These are phyloP conservation scores for Octonoba sinensis DNA, from an alignment of 2,888 invertebrate species.

Conservation along the genomic window DNA sequence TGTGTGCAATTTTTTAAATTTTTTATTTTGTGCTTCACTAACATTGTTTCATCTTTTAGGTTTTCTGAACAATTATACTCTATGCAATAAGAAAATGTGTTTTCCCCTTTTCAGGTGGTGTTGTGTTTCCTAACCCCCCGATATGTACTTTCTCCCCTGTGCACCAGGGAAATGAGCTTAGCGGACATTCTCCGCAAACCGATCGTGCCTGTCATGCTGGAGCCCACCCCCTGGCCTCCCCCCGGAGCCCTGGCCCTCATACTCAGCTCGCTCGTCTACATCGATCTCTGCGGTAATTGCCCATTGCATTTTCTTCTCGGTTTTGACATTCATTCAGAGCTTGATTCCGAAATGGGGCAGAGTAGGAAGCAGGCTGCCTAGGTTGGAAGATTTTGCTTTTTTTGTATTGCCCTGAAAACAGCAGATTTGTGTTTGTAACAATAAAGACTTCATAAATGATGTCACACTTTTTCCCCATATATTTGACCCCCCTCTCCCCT, in stretches of 20 bases:
- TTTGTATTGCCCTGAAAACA: not conserved
- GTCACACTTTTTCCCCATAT: no score
- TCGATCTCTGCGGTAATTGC: slow-evolving; percentile 72
- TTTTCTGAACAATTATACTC: no score
- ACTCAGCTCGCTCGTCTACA: slow-evolving; percentile 72
- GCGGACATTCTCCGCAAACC: slow-evolving; percentile 73
- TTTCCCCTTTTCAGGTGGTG: slow-evolving; percentile 44
- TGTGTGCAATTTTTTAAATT: no score
- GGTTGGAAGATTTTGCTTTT: not conserved
- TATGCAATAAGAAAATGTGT: no score
- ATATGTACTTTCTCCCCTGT: slow-evolving; percentile 72
- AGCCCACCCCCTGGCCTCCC: slow-evolving; percentile 72
- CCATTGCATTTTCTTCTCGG: not conserved
- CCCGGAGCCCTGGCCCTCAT: slow-evolving; percentile 72
- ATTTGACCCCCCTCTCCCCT: no score
- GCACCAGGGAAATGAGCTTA: slow-evolving; percentile 72
- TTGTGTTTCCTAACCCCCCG: slow-evolving; percentile 67
- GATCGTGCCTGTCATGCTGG: slow-evolving; percentile 72
- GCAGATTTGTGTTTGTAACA: no score
- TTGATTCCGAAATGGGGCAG: not conserved
- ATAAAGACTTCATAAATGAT: no score
- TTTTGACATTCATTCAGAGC: not conserved
- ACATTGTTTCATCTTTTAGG: no score
- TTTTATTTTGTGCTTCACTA: no score
- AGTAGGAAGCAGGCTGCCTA: not conserved